These are phyloP conservation scores for Sebastes trivittatus DNA, from an alignment of 2,797 vertebrate species.

Conservation along the genomic window DNA sequence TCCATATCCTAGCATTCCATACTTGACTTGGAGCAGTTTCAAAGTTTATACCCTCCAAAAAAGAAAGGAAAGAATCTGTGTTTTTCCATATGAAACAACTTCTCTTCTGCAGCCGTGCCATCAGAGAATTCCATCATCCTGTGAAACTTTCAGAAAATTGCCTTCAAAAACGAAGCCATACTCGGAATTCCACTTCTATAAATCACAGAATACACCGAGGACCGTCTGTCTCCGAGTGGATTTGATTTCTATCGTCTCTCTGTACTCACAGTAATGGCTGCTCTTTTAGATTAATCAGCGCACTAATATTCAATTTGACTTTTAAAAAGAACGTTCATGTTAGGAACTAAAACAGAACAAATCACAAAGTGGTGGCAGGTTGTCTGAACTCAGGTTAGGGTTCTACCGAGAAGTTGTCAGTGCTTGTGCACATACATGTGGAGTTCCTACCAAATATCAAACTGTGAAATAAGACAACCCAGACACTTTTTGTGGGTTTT, in stretches of 20 bases:
- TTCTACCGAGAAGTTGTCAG: neutral
- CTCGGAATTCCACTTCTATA: neutral
- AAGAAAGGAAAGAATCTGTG: neutral
- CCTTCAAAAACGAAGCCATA: conserved; percentile 3
- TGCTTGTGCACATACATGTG: too few species aligned
- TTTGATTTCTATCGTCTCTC: neutral
- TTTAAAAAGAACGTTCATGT: neutral
- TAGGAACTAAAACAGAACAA: neutral
- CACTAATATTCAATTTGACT: neutral
- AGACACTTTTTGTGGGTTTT: too few species aligned
- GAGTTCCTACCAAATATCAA: too few species aligned
- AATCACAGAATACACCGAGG: conserved; percentile 28
- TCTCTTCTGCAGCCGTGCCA: conserved; percentile 1
- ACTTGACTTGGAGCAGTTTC: neutral
- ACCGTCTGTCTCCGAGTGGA: neutral
- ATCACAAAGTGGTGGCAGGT: neutral
- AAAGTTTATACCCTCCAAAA: neutral
- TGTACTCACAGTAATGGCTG: neutral
- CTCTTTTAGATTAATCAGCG: neutral
- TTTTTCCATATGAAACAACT: conserved; percentile 26
- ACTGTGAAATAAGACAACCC: too few species aligned
- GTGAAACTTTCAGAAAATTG: conserved; percentile 22
- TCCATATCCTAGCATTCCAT: neutral
- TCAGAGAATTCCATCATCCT: conserved; percentile 13
- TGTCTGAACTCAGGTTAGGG: neutral